Base-by-base conservation (phyloP, 2,888 invertebrate genomes). In the Cordylochernes scorpioides region DNA sequence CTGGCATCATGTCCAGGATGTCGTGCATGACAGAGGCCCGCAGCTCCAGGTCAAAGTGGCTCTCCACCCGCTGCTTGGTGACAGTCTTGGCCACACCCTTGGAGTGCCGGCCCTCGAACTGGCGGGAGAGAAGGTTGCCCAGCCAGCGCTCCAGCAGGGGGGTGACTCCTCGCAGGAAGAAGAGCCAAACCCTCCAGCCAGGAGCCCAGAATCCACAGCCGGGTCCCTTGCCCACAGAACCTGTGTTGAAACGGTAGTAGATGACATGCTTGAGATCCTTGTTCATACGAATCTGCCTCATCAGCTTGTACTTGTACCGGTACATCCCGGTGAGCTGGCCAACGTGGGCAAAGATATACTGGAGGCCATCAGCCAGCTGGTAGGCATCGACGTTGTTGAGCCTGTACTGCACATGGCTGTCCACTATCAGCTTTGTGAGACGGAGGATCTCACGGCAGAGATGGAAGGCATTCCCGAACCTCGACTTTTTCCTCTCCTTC, bases 1-100 rank as follows among this genome's bases (percentile, higher is more conserved):
- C 97, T 0, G 97, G 97, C 97, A 99, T 99, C 97, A 99, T 99
- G 49, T 99, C 97, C n/a, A 99, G 73, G 41, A 99, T 99, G 50
- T 99, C 97, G 15, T 4, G 17, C 46, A 49, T 47, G 43, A 61
- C 94, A 0, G 91, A 91, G 10, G 91, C 91, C 42, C 97, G 68
- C 48, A 99, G 59, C 54, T 99, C 97, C 42, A 99, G 62, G 64
- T 99, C 97, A 57, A 94, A 99, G 61, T 99, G 97, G 25, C 88
- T 88, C 51, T 99, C 97, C 1, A 99, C 97, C 45, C 97, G 67
- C 57, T 99, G 97, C 51, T 99, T 99, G 2, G 97, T 99, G 5
- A 99, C 97, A 0, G 97, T 99, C 57, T 99, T 99, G 2, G 97
- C 97, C 2, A 99, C 94, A 41, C 94, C 97, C 57, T 99, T 99